These are phyloP conservation scores for Periophthalmus modestus DNA, from an alignment of 2,113 vertebrate genomes.

Conservation along the genomic window DNA sequence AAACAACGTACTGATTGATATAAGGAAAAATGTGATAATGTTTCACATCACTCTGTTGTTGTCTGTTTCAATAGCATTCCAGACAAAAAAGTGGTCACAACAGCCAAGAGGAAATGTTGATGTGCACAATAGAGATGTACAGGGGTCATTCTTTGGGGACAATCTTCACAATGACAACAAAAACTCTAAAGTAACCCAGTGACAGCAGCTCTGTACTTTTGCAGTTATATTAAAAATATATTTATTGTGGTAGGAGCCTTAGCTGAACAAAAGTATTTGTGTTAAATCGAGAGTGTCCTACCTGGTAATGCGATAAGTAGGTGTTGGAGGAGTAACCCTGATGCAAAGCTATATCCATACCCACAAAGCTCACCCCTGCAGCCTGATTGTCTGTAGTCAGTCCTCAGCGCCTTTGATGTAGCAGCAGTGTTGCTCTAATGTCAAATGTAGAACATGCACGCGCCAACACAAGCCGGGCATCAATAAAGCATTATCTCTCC, in stretches of 20 bases:
- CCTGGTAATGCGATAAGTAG: conserved; percentile 74
- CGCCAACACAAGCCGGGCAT: conserved; percentile 52
- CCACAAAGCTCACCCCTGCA: conserved; percentile 25
- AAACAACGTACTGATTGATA: too few species aligned
- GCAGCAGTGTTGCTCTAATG: conserved; percentile 23
- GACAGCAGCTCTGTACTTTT: neutral
- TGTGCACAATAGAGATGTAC: neutral
- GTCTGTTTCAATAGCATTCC: neutral
- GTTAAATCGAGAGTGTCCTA: conserved; percentile 36
- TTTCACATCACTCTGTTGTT: too few species aligned
- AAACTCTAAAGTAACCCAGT: neutral
- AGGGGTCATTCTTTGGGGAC: neutral
- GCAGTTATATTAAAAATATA: neutral
- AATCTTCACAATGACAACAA: neutral
- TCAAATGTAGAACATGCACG: conserved; percentile 14
- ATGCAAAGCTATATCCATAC: conserved; percentile 75
- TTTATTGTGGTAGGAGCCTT: neutral
- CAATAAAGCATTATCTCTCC: conserved; percentile 66
- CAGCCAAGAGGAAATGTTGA: neutral
- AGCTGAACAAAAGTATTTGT: neutral
- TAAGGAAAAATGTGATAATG: too few species aligned
- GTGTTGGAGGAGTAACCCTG: conserved; percentile 69
- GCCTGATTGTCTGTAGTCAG: conserved; percentile 12
- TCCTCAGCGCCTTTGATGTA: conserved; percentile 16
- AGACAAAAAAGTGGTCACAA: neutral